Percentiles rank a stretch among this genome's conserved stretches.
These are phyloP conservation scores for Pachyseris speciosa DNA, from an alignment of 64 coral and sea anemone species.

Conservation along the genomic window DNA sequence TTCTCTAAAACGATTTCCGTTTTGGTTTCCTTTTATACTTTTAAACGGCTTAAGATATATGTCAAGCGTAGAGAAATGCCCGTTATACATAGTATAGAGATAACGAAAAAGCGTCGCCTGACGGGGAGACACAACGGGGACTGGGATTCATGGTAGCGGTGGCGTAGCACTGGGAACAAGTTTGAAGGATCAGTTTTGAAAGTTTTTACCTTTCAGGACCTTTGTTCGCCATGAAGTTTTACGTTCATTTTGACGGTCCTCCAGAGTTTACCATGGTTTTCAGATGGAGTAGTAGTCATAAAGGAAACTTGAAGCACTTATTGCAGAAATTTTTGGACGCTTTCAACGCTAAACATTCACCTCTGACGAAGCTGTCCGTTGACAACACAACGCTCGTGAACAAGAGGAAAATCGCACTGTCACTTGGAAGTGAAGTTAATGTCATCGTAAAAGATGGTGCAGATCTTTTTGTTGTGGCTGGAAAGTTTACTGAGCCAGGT, in stretches of 20 bases:
- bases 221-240: slow-evolving; percentile 71
- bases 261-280: slow-evolving; percentile 65
- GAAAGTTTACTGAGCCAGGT: not conserved
- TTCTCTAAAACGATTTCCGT: too few species aligned
- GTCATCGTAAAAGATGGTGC: slow-evolving; percentile 51
- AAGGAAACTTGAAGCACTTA: slow-evolving; percentile 41
- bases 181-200: too few species aligned
- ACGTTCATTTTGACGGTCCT: slow-evolving; percentile 65
- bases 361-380: not conserved
- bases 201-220: too few species aligned
- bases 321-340: slow-evolving; percentile 25
- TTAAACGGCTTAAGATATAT: too few species aligned
- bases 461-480: slow-evolving; percentile 61
- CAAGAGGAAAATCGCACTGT: slow-evolving; percentile 18
- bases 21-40: too few species aligned
- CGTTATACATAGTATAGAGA: too few species aligned
- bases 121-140: too few species aligned
- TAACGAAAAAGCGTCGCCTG: too few species aligned
- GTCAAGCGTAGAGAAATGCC: too few species aligned
- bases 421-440: slow-evolving; percentile 7
- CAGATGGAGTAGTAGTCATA: slow-evolving; percentile 38
- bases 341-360: slow-evolving; percentile 38
- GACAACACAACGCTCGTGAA: slow-evolving; percentile 22
- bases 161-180: too few species aligned
- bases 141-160: too few species aligned